These are phyloP conservation scores for Calyptommatus sinebrachiatus DNA, from an alignment of 2,113 vertebrate species.

Conservation along the genomic window DNA sequence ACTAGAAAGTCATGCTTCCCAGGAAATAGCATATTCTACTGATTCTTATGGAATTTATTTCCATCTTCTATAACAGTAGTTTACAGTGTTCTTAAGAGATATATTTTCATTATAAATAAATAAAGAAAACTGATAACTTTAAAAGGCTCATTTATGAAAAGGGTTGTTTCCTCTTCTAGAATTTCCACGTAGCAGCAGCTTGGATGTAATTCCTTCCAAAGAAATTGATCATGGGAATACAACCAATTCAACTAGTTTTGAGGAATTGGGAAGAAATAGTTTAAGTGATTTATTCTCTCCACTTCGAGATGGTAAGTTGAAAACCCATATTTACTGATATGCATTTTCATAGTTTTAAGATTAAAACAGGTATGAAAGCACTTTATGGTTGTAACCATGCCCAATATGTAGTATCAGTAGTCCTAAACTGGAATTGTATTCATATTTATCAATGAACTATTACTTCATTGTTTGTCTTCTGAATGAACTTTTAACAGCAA, in stretches of 20 bases:
- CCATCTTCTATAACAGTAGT: background rate
- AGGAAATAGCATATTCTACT: background rate
- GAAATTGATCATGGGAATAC: conserved; percentile 79
- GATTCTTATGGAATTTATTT: background rate
- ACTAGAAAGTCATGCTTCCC: too few relatives aligned
- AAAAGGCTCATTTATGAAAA: background rate
- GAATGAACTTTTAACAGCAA: background rate
- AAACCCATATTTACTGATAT: background rate
- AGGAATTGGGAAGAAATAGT: conserved; percentile 78
- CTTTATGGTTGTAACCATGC: background rate
- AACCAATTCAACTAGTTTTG: conserved; percentile 69
- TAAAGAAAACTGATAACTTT: background rate
- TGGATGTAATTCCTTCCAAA: conserved; percentile 74
- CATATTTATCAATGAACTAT: background rate
- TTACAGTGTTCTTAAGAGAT: background rate
- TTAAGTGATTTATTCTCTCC: conserved; percentile 92
- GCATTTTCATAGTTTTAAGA: background rate
- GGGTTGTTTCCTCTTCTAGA: conserved; percentile 48
- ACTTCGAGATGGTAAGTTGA: conserved; percentile 83
- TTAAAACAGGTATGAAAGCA: background rate
- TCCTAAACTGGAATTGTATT: background rate
- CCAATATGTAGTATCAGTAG: background rate
- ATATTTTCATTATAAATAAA: background rate
- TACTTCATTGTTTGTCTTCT: background rate
- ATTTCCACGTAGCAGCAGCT: conserved; percentile 71